These are phyloP conservation scores for Trinorchestia longiramus DNA, from an alignment of 1,140 invertebrate species.

Conservation along the genomic window DNA sequence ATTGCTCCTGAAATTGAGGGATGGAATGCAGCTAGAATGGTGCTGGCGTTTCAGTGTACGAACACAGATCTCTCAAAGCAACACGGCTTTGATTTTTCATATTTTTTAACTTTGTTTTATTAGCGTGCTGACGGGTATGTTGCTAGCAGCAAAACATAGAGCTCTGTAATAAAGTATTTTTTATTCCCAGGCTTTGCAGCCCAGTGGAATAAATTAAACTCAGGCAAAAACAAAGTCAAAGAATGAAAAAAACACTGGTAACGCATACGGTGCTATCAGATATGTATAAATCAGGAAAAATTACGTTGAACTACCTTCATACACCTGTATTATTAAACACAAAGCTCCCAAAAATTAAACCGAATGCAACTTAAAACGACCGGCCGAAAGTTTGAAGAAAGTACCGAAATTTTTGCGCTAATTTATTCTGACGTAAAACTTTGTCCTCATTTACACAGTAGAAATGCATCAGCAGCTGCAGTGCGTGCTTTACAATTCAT, in stretches of 20 bases:
- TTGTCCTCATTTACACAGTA: no score
- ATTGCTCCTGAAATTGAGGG: slow-evolving; percentile 49
- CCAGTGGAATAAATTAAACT: not conserved
- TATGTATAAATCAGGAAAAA: no score
- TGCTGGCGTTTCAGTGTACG: not conserved
- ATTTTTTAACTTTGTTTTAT: not conserved
- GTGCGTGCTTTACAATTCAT: no score
- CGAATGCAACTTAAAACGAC: no score
- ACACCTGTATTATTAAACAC: no score
- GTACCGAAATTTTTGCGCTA: no score
- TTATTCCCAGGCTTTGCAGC: not conserved
- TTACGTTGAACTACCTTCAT: no score
- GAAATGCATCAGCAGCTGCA: no score
- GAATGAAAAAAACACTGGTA: not conserved
- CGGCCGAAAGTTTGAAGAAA: no score
- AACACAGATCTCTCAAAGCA: not conserved
- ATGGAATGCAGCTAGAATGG: not conserved
- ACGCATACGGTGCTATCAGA: not conserved
- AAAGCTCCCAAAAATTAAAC: no score
- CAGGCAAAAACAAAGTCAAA: not conserved
- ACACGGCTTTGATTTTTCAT: not conserved
- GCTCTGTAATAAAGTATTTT: not conserved
- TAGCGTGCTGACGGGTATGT: not conserved
- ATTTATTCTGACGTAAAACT: no score
- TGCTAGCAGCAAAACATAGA: not conserved